Base-by-base conservation (phyloP, 1,140 invertebrate genomes). In the Lasioglossum baleicum region DNA sequence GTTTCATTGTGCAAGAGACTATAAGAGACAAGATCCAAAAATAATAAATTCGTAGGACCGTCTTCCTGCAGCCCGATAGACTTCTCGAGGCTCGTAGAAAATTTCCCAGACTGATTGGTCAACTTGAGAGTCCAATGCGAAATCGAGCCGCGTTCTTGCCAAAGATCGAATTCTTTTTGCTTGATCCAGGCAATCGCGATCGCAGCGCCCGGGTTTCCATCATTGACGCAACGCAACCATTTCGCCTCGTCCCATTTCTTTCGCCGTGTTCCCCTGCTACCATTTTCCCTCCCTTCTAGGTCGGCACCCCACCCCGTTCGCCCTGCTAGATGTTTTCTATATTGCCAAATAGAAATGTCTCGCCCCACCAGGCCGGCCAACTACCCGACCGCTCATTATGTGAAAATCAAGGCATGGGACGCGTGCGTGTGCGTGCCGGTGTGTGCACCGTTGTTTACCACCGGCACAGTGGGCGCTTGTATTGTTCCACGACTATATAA, bases 401-500 rank as follows among this genome's bases (percentile, higher is more conserved):
- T 86, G 83, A 86, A 86, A 86, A 86, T 85, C 75, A 80, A 74
- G 35, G 76, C 76, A 48, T 48, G 71, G 68, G 42, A 64, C 56
- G 75, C 53, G 58, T 60, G 70, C 44, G 53, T 66, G 64, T 42
- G 75, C 40, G 75, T 61, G 75, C 40, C 31, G 26, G 31, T 56
- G 44, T 80, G 71, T 40, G 20, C n/a, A 48, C 20, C n/a, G 48
- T 67, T 82, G 76, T 78, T 82, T 71, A 72, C 48, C 53, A 64
- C 48, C 13, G 51, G 13, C 6, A 31, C 58, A 67, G 67, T 83
- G 78, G 75, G 63, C 67, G 70, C 40, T 31, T 35, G 83, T 88
- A 89, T 88, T 90, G 88, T 88, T 76, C 87, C 64, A 71, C 79
- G 81, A 79, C 90, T 91, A 91, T 91, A 91, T 90, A 91, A 91